These are phyloP conservation scores for Halcyon smyrnensis DNA, from an alignment of 2,797 vertebrate species.

Conservation along the genomic window DNA sequence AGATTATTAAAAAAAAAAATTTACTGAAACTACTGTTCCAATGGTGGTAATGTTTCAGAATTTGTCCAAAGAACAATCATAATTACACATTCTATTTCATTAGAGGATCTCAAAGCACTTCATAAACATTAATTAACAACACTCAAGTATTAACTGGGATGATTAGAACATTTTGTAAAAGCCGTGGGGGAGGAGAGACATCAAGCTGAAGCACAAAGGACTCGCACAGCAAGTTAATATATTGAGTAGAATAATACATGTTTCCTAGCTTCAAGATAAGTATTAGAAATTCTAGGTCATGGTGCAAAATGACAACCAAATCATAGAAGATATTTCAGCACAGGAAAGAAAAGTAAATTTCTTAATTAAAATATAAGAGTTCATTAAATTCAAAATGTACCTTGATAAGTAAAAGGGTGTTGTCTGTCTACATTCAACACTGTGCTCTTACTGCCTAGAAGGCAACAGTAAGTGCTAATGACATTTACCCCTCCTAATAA, in stretches of 20 bases:
- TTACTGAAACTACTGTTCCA: slow-evolving; percentile 1
- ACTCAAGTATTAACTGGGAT: slow-evolving; percentile 48
- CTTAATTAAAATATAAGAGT: slow-evolving; percentile 70
- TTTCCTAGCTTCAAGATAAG: neutral
- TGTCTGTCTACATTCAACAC: slow-evolving; percentile 46
- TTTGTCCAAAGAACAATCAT: slow-evolving; percentile 35
- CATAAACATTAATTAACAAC: slow-evolving; percentile 52
- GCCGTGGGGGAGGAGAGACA: slow-evolving; percentile 7
- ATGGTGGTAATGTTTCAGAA: neutral
- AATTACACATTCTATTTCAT: slow-evolving; percentile 49
- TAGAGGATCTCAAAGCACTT: slow-evolving; percentile 53
- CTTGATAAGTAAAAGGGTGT: slow-evolving; percentile 34
- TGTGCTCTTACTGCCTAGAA: slow-evolving; percentile 65
- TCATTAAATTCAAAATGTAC: slow-evolving; percentile 49
- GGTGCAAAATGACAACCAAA: slow-evolving; percentile 6
- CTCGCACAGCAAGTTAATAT: slow-evolving; percentile 17
- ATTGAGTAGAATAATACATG: neutral
- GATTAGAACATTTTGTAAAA: slow-evolving; percentile 52
- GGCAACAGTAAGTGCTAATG: slow-evolving; percentile 74
- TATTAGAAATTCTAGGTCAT: slow-evolving; percentile 1
- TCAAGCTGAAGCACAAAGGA: slow-evolving; percentile 41
- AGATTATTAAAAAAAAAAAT: neutral
- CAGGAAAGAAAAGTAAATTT: slow-evolving; percentile 21
- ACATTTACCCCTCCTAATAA: slow-evolving; percentile 80
- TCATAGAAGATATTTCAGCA: neutral